Percentiles rank a stretch among this genome's conserved stretches.
Conservation (phyloP, 2,888 invertebrate species). For the Erpobdella octoculata region DNA sequence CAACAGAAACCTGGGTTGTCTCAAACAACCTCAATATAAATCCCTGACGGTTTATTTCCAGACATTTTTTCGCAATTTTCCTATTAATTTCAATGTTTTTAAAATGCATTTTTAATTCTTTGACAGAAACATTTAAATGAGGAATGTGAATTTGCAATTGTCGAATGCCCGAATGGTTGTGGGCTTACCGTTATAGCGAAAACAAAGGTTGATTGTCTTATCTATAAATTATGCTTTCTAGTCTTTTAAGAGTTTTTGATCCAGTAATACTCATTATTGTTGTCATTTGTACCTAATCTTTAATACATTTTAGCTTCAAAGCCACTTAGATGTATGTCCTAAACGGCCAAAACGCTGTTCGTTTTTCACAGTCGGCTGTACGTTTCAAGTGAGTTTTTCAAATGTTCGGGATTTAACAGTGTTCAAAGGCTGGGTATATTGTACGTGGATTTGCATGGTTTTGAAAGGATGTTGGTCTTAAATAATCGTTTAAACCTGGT, state of each 20-base stretch:
- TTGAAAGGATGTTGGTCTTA: no score
- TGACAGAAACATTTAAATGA: constrained; percentile 13
- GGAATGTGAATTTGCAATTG: not conserved
- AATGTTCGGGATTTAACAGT: no score
- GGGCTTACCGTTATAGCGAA: not conserved
- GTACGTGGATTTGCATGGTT: no score
- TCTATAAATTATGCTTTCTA: no score
- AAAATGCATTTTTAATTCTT: no score
- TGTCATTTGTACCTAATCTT: not conserved
- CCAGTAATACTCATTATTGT: not conserved
- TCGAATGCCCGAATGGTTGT: constrained; percentile 7
- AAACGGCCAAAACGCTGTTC: not conserved
- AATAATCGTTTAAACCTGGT: no score
- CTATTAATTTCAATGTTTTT: no score
- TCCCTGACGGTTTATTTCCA: not conserved
- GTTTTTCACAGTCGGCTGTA: not conserved
- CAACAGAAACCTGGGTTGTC: not conserved
- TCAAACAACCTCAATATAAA: not conserved
- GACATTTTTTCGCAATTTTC: not conserved
- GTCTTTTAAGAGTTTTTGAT: no score
- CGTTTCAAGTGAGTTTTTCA: no score
- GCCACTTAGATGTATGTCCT: not conserved
- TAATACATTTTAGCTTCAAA: not conserved
- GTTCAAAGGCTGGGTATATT: no score
- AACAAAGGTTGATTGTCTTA: not conserved